Base-by-base conservation (phyloP, 1,140 invertebrate species). In the Geopemphigus sp. region DNA sequence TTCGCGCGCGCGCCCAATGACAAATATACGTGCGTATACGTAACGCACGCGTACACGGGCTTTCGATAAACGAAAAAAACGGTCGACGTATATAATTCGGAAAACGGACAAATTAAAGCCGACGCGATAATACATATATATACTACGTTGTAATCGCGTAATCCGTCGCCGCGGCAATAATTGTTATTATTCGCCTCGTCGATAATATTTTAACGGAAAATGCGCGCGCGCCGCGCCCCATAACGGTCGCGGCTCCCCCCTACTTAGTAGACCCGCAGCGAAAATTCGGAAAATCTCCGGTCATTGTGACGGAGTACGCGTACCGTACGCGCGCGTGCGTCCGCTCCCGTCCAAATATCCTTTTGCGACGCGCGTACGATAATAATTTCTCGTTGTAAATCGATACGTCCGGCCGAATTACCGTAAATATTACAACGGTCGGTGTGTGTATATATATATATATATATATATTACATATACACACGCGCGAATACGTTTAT, bases 311-410 rank as follows among this genome's bases (percentile, higher is more conserved):
- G 32, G 3, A 8, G 32, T 39, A 8, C 32, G 32, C 32, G 32
- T 39, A 8, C 32, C 3, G 32, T 8, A 19, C 29, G 11, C 19
- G 32, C 32, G n/a, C n/a, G n/a, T n/a, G n/a, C n/a, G n/a, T n/a
- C n/a, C 19, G 63, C 17, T 29, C 32, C 63, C 19, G 32, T 66
- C 39, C 8, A 39, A 39, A 39, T 39, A 39, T 8, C 32, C 32
- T 39, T 39, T 39, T 66, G 63, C 63, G 63, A 32, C 63, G 63
- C 19, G 19, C 26, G n/a, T n/a, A 66, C 19, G 10, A 29, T 64
- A 66, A n/a, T n/a, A 66, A 39, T 66, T 66, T 66, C 63, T 39
- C 63, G n/a, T 66, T 66, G 39, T 66, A 39, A 66, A 66, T 66
- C 63, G 63, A 66, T 63, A 63, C 17, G 61, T 17, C n/a, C n/a